Evolutionary conservation across 2,888 invertebrate genomes (phyloP), one percentile per base, ranked within the genome.

Genomic region (Tenthredo livida): DNA sequence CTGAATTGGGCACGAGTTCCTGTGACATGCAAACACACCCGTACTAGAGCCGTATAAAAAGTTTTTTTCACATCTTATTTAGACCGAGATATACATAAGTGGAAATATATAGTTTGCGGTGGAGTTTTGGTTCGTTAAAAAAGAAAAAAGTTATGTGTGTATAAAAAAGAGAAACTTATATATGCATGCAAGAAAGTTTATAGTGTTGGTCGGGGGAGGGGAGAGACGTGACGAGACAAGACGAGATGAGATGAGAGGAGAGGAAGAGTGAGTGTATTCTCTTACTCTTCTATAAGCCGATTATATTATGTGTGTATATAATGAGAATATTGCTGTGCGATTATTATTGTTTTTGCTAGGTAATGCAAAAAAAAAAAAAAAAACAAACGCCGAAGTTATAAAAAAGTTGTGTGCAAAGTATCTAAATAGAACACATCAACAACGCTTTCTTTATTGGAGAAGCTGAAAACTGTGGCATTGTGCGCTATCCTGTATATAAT

Each of bases 381-480:
- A 61, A 40, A 33, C 1, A 29, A 1, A 29, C 29, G 78, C 61
- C 72, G 10, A 9, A 15, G 12, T n/a, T n/a, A 37, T 37, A 37
- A 80, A 61, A 37, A 29, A 29, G 1, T 29, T 29, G 67, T 67
- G 67, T 65, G 80, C 80, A 80, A 70, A 47, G 61, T 82, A 80
- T 21, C 3, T 10, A 50, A 29, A 67, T 33, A 17, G 15, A n/a
- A n/a, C n/a, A n/a, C 6, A 54, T 15, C 17, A 67, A 70, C 17
- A 37, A 33, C 6, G 40, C 43, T 72, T 43, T 40, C 33, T 61
- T 80, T 61, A 58, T n/a, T 78, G 78, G 78, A 61, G 61, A 37
- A 80, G 77, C 78, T 83, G 83, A 47, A 4, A 61, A 47, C 10
- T 67, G 67, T 83, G 83, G 83, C 83, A n/a, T 83, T 47, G 83